phyloP scores from a whole-genome alignment of 2,888 invertebrate genomes.

The Notodonta ziczac region DNA sequence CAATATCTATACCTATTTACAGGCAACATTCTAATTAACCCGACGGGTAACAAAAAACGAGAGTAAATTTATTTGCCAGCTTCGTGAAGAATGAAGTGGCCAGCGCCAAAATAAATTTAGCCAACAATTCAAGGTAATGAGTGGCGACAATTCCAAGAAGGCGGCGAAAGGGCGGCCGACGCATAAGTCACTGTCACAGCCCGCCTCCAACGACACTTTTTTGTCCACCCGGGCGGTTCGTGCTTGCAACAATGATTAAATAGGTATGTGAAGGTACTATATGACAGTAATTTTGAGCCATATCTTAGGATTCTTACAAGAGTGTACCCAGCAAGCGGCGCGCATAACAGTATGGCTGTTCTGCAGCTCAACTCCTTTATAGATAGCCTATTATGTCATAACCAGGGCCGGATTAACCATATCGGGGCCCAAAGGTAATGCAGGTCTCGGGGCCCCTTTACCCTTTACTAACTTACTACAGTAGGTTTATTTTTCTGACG shows the following conservation, averaged over 20 bases:
- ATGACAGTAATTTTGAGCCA: conserved; percentile 23
- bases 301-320: conserved; percentile 15
- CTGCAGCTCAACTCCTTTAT: no score
- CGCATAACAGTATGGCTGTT: no score
- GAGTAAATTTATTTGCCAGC: conserved; percentile 12
- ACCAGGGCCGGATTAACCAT: no score
- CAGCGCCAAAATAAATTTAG: conserved; percentile 48
- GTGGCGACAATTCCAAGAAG: conserved; percentile 67
- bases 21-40: neutral
- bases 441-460: no score
- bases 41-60: conserved; percentile 8
- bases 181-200: conserved; percentile 79
- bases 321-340: neutral
- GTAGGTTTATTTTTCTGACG: no score
- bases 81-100: conserved; percentile 21
- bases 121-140: conserved; percentile 65
- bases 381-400: no score
- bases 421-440: no score
- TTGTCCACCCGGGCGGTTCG: conserved; percentile 62
- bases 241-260: conserved; percentile 63
- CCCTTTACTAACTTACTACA: no score
- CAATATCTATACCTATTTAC: no score
- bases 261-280: conserved; percentile 28
- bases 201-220: conserved; percentile 65
- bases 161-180: conserved; percentile 66